Percentiles rank a stretch among this genome's conserved stretches.
These are phyloP conservation scores for Ormyrus labotus DNA, from an alignment of 2,888 invertebrate genomes.

Conservation along the genomic window DNA sequence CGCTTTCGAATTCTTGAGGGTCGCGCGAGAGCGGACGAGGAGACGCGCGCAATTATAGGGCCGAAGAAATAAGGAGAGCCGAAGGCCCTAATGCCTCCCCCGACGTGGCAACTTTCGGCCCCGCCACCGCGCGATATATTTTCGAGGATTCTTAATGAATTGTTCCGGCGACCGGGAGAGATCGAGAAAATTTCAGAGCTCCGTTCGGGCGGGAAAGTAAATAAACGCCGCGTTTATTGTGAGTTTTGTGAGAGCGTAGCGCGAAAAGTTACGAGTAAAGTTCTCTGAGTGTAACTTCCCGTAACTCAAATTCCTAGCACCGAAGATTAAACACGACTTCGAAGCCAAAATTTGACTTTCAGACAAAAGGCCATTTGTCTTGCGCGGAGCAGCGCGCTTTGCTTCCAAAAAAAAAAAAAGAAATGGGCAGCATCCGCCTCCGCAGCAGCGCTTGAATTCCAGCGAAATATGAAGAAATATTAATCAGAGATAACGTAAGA, in stretches of 20 bases:
- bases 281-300: too few relatives aligned
- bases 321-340: too few relatives aligned
- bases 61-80: not conserved
- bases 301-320: too few relatives aligned
- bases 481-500: constrained; percentile 12
- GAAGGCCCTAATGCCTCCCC: not conserved
- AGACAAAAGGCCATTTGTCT: not conserved
- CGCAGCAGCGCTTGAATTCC: too few relatives aligned
- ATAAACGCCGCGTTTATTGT: too few relatives aligned
- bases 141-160: not conserved
- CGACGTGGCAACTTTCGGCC: not conserved
- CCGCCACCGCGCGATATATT: not conserved
- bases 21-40: not conserved
- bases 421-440: too few relatives aligned
- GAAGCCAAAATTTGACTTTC: too few relatives aligned
- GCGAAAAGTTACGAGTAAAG: too few relatives aligned
- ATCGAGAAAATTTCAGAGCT: too few relatives aligned
- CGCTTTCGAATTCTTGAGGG: constrained; percentile 51
- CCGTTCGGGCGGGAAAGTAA: too few relatives aligned
- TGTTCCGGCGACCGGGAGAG: not conserved
- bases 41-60: constrained; percentile 15
- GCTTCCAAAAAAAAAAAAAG: too few relatives aligned
- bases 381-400: not conserved
- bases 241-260: too few relatives aligned
- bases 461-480: constrained; percentile 8